A percentile compares a stretch with the other conserved stretches of the same genome.
Conservation (phyloP, 2,113 vertebrate species). For the Bombycilla garrulus region DNA sequence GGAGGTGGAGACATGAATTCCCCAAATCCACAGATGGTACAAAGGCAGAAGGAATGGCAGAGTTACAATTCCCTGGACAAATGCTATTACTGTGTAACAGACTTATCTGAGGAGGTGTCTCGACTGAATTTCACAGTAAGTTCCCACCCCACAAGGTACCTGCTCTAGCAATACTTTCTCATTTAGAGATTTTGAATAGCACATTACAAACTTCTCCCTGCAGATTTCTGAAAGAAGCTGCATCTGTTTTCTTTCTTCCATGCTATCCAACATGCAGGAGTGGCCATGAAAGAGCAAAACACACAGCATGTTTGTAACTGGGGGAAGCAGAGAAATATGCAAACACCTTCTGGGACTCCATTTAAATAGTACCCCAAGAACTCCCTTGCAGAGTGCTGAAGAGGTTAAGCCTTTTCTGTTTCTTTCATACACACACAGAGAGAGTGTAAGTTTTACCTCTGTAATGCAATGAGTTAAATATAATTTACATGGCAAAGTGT, state of each 20-base stretch:
- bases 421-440: neutral
- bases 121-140: neutral
- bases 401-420: neutral
- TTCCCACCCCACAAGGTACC: neutral
- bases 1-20: constrained; percentile 14
- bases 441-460: neutral
- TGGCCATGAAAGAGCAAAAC: neutral
- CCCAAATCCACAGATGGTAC: constrained; percentile 21
- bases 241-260: constrained; percentile 22
- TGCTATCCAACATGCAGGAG: neutral
- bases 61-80: neutral
- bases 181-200: constrained; percentile 12
- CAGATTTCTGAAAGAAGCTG: constrained; percentile 27
- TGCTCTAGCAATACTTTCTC: neutral
- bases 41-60: neutral
- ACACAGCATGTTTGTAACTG: neutral
- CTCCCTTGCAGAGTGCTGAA: constrained; percentile 18
- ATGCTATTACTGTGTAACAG: neutral
- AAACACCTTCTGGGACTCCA: constrained; percentile 18
- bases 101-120: neutral
- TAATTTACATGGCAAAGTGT: neutral
- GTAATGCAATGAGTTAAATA: neutral
- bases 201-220: neutral
- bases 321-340: neutral
- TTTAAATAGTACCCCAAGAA: constrained; percentile 45